These are phyloP conservation scores for Formicarius rufipectus DNA, from an alignment of 2,113 vertebrate species.

Conservation along the genomic window DNA sequence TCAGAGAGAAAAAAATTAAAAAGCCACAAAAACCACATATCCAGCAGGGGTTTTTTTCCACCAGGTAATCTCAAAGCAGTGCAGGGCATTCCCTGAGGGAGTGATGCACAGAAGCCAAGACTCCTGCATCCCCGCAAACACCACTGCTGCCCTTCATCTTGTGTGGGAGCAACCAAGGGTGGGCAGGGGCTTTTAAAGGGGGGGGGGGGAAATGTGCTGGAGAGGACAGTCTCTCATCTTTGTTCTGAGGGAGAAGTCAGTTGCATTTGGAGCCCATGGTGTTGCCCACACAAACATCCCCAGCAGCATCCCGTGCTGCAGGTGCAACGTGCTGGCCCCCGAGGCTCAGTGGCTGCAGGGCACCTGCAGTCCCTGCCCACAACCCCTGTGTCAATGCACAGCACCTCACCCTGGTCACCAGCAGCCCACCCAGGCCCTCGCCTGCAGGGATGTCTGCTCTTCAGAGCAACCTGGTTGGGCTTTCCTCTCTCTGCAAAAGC, in stretches of 20 bases:
- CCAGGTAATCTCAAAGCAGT: not conserved
- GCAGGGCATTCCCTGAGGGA: not conserved
- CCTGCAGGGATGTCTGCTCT: not conserved
- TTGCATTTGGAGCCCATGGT: not conserved
- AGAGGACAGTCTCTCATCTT: not conserved
- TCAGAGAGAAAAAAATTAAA: not conserved
- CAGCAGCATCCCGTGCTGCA: not conserved
- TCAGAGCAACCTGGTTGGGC: not conserved
- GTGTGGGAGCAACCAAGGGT: not conserved
- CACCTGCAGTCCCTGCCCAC: not conserved
- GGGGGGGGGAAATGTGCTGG: not conserved
- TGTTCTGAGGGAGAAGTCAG: not conserved
- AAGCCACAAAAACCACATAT: not conserved
- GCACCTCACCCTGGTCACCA: not conserved
- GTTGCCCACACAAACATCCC: not conserved
- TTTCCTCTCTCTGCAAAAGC: not conserved
- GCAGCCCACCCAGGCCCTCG: accelerated
- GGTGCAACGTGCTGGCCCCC: not conserved
- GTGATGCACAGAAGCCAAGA: not conserved
- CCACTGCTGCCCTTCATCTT: not conserved
- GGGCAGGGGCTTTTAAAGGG: not conserved
- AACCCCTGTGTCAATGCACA: not conserved
- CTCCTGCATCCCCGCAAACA: not conserved
- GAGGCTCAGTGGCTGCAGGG: accelerated
- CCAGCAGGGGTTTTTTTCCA: not conserved